A percentile compares a stretch with the other conserved stretches of the same genome.
Evolutionary conservation across 2,113 vertebrate species (phyloP).

Genomic region (Amblyornis subalaris): DNA sequence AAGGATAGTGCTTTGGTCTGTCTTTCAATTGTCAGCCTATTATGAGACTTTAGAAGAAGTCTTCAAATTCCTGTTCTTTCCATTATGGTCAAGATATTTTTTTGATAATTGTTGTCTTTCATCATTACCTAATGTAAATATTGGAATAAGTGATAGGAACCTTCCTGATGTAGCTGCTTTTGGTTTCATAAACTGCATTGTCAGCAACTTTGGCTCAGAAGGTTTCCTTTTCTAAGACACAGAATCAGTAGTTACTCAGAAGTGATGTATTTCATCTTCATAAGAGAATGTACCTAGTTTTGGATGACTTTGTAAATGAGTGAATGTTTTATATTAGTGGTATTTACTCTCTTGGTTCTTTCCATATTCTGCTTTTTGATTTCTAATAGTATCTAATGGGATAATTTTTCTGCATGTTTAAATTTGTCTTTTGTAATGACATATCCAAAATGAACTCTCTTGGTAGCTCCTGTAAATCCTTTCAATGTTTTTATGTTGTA

Average conservation of each 20-base stretch:
- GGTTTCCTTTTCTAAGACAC: background rate
- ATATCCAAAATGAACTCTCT: background rate
- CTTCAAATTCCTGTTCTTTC: background rate
- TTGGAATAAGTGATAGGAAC: background rate
- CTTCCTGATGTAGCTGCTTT: background rate
- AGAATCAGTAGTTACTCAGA: background rate
- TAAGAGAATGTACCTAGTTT: background rate
- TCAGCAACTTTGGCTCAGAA: background rate
- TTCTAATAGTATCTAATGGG: background rate
- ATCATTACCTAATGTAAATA: background rate
- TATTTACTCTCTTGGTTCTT: background rate
- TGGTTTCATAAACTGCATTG: background rate
- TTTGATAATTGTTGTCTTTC: background rate
- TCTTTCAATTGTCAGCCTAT: background rate
- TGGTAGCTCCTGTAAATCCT: background rate
- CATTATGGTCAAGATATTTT: background rate
- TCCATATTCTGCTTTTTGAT: background rate
- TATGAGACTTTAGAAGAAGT: background rate
- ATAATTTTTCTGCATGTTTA: background rate
- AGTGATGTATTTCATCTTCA: background rate
- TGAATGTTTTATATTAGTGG: background rate
- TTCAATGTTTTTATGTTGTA: background rate
- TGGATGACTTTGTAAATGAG: background rate
- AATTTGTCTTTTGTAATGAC: background rate
- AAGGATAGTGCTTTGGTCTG: background rate